These are phyloP conservation scores for Sclerodermus sp. DNA, from an alignment of 2,888 invertebrate genomes.

Conservation along the genomic window DNA sequence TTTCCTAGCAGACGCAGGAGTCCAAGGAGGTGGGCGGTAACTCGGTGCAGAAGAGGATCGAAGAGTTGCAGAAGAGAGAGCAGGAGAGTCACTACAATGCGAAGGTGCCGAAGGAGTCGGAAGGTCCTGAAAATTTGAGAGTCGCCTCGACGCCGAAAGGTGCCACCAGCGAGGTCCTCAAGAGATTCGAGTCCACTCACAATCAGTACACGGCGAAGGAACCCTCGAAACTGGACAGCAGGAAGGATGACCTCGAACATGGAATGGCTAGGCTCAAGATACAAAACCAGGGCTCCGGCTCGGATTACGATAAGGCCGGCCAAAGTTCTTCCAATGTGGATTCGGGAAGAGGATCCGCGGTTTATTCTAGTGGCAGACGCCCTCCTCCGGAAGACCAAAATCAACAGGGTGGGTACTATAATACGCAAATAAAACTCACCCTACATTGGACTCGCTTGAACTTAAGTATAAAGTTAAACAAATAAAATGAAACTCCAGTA, in stretches of 20 bases:
- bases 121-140: constrained; percentile 27
- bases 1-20: constrained; percentile 16
- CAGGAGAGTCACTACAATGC: constrained; percentile 29
- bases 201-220: constrained; percentile 27
- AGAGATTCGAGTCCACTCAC: constrained; percentile 30
- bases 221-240: constrained; percentile 33
- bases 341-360: constrained; percentile 79
- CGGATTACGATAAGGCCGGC: constrained; percentile 76
- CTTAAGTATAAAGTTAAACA: too few relatives aligned
- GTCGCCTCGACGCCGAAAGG: constrained; percentile 21
- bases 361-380: constrained; percentile 74
- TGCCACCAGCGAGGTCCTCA: constrained; percentile 26
- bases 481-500: too few relatives aligned
- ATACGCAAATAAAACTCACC: too few relatives aligned
- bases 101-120: constrained; percentile 33
- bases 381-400: constrained; percentile 59
- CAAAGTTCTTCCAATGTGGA: constrained; percentile 75
- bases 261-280: constrained; percentile 50
- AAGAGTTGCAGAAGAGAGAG: constrained; percentile 45
- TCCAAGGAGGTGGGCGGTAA: constrained; percentile 14
- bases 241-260: constrained; percentile 48
- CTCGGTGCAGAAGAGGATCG: constrained; percentile 42
- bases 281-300: constrained; percentile 51
- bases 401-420: constrained; percentile 45
- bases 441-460: too few relatives aligned